Evolutionary conservation across 2,113 vertebrate genomes (phyloP).

Genomic region (Microtus pennsylvanicus): DNA sequence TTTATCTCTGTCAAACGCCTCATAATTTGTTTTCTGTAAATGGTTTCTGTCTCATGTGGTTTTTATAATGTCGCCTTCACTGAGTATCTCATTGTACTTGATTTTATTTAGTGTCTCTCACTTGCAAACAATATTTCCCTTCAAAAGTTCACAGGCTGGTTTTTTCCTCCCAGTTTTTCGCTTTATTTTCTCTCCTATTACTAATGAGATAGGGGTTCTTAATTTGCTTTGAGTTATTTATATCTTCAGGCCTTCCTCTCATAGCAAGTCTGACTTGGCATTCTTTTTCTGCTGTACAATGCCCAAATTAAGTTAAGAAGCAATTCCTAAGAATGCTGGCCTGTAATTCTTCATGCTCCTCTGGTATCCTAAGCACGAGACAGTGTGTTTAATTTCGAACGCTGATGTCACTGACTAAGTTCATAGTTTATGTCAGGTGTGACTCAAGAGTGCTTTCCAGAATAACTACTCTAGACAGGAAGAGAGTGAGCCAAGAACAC

Average conservation of each 20-base stretch:
- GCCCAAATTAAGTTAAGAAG: slow-evolving; percentile 82
- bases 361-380: slow-evolving; percentile 56
- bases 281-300: slow-evolving; percentile 67
- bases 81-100: slow-evolving; percentile 52
- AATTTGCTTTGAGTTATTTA: slow-evolving; percentile 71
- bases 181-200: slow-evolving; percentile 67
- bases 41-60: neutral
- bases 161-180: slow-evolving; percentile 61
- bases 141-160: slow-evolving; percentile 59
- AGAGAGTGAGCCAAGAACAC: neutral
- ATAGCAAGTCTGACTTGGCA: slow-evolving; percentile 50
- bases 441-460: slow-evolving; percentile 43
- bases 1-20: slow-evolving; percentile 39
- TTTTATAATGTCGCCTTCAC: slow-evolving; percentile 35
- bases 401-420: slow-evolving; percentile 54
- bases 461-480: slow-evolving; percentile 12
- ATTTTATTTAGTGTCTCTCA: slow-evolving; percentile 69
- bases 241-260: slow-evolving; percentile 66
- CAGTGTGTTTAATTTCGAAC: slow-evolving; percentile 73
- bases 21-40: slow-evolving; percentile 48
- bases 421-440: slow-evolving; percentile 53
- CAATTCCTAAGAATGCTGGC: slow-evolving; percentile 60
- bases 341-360: slow-evolving; percentile 64
- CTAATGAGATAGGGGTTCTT: slow-evolving; percentile 68
- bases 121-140: slow-evolving; percentile 60